Percentiles rank a stretch among this genome's conserved stretches.
These are phyloP conservation scores for Enteromius afrohamiltoni DNA, from an alignment of 2,797 vertebrate species.

Conservation along the genomic window DNA sequence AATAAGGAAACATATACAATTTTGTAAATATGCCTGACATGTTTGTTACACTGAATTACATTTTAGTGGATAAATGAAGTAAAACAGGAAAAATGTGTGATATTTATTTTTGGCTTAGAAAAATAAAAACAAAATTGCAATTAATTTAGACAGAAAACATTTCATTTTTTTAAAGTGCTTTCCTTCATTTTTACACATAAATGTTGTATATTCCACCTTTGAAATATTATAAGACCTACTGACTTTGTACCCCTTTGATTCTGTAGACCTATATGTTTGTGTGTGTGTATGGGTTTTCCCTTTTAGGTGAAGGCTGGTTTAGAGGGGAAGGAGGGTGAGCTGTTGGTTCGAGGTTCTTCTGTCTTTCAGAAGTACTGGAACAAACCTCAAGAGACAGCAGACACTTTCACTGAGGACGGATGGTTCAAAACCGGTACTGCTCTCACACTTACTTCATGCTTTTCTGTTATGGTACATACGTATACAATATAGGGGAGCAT, in stretches of 20 bases:
- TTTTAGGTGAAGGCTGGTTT: conserved; percentile 83
- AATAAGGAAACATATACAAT: no score
- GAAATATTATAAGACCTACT: not conserved
- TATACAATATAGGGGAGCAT: not conserved
- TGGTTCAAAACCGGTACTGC: conserved; percentile 93
- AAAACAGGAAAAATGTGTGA: no score
- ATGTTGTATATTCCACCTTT: not conserved
- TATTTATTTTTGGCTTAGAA: no score
- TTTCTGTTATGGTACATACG: not conserved
- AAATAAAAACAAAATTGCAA: no score
- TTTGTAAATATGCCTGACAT: no score
- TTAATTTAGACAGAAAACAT: no score
- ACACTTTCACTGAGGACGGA: conserved; percentile 84
- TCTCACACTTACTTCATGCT: not conserved
- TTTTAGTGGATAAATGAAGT: no score
- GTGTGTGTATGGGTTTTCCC: not conserved
- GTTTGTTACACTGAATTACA: no score
- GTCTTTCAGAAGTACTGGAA: conserved; percentile 95
- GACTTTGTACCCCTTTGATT: not conserved
- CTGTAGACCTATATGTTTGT: conserved; percentile 12
- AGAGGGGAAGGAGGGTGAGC: conserved; percentile 88
- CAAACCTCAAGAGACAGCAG: conserved; percentile 82
- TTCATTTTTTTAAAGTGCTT: not conserved
- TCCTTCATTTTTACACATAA: not conserved
- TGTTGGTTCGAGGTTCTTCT: conserved; percentile 85